phyloP scores from a whole-genome alignment of 2,888 invertebrate genomes.

The Stenichneumon culpator region DNA sequence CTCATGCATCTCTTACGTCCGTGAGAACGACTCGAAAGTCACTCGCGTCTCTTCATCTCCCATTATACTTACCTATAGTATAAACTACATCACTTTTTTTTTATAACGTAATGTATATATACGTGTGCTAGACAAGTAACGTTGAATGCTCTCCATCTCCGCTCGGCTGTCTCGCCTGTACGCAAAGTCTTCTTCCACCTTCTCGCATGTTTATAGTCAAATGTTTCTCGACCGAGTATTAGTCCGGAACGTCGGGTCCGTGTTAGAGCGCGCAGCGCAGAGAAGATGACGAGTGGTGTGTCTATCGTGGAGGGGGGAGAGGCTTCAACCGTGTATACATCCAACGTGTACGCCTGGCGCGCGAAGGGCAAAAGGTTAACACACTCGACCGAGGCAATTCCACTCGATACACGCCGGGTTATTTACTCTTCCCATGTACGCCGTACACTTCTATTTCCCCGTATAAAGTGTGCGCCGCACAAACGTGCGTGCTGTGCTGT shows the following conservation, averaged over 20 bases:
- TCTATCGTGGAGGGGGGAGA: neutral
- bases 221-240: constrained; percentile 12
- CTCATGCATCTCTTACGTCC: constrained; percentile 26
- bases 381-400: constrained; percentile 48
- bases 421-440: constrained; percentile 36
- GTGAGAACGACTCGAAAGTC: constrained; percentile 52
- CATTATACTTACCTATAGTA: constrained; percentile 17
- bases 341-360: neutral
- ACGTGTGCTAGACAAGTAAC: neutral
- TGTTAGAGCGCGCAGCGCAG: neutral
- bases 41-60: constrained; percentile 17
- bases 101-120: neutral
- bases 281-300: constrained; percentile 15
- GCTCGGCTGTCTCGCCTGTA: neutral
- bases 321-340: neutral
- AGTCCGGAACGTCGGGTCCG: constrained; percentile 4
- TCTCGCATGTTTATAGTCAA: constrained; percentile 22
- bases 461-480: neutral
- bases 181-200: neutral
- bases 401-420: constrained; percentile 42
- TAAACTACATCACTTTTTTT: constrained; percentile 15
- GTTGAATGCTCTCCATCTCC: neutral
- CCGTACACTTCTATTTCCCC: constrained; percentile 10
- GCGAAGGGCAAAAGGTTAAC: constrained; percentile 45
- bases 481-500: neutral